Evolutionary conservation across 2,888 invertebrate genomes (phyloP).

Genomic region (Chirona hameri): DNA sequence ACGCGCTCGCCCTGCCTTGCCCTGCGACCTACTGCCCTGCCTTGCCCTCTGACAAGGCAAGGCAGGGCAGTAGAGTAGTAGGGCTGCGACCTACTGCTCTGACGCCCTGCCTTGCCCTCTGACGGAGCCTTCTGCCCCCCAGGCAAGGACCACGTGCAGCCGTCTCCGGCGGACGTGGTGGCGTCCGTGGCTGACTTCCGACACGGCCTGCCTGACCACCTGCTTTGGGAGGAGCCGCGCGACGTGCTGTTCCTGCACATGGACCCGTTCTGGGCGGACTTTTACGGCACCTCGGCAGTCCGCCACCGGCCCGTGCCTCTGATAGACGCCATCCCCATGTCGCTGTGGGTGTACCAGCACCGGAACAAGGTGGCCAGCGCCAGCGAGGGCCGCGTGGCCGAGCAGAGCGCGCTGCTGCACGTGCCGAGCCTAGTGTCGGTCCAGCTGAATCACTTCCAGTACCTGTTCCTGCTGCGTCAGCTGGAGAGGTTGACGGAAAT

Average conservation of each 20-base stretch:
- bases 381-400: slow-evolving; percentile 43
- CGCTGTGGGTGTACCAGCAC: slow-evolving; percentile 46
- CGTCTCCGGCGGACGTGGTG: slow-evolving; percentile 1
- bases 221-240: slow-evolving; percentile 78
- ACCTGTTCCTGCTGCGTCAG: slow-evolving; percentile 78
- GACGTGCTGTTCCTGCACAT: slow-evolving; percentile 80
- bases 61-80: no score
- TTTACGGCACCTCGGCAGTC: slow-evolving; percentile 72
- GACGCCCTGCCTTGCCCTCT: no score
- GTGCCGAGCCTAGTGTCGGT: slow-evolving; percentile 79
- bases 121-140: not conserved
- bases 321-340: slow-evolving; percentile 50
- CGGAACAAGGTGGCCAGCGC: slow-evolving; percentile 4
- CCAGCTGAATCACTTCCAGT: slow-evolving; percentile 91
- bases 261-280: slow-evolving; percentile 92
- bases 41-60: no score
- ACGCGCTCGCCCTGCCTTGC: no score
- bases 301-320: slow-evolving; percentile 48
- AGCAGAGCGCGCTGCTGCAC: slow-evolving; percentile 75
- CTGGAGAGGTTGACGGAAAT: slow-evolving; percentile 75
- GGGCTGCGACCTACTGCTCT: no score
- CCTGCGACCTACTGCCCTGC: no score
- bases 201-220: slow-evolving; percentile 43
- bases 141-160: slow-evolving; percentile 28
- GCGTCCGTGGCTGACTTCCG: slow-evolving; percentile 1